Base-by-base conservation (phyloP, 2,797 vertebrate genomes). In the Neopelma chrysocephalum region DNA sequence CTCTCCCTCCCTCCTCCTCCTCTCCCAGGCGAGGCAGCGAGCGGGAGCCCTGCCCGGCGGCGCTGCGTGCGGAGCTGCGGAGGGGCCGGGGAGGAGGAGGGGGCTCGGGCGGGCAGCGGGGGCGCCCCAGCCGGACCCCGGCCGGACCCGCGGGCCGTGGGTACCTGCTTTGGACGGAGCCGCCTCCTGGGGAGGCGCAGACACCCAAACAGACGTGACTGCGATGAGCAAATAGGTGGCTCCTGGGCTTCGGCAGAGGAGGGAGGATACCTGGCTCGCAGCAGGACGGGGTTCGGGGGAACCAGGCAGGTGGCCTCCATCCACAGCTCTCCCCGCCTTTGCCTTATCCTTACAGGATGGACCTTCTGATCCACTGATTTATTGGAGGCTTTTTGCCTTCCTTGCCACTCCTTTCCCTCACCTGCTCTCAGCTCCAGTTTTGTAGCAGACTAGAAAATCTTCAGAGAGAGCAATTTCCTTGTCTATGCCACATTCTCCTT, bases 161-260 rank as follows among this genome's bases (percentile, higher is more conserved):
- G 77, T 47, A 48, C 87, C 85, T 25, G 89, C 8, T 9, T 48
- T 76, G 70, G 71, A 32, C 89, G 81, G 90, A 93, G 78, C 79
- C 69, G 65, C 83, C 90, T 94, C 92, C 85, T 34, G 83, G 92
- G 93, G 92, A 93, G 93, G 94, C 75, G 93, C 96, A 97, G 97
- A 97, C 97, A 97, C 94, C 95, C 96, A 96, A 97, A 98, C 96
- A 98, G 94, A 98, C 98, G 96, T 98, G 98, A 97, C 97, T 79
- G 97, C 86, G 96, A 94, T 97, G 94, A 96, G 95, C 91, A 97
- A 98, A 94, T 89, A 96, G 36, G 42, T 19, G 47, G 84, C 54
- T 84, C 58, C 51, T 51, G 77, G 36, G 17, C 38, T 34, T 38
- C 12, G 10, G 20, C 17, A 56, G 77, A 25, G 3, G 57, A 36